A percentile compares a stretch with the other conserved stretches of the same genome.
phyloP scores from a whole-genome alignment of 2,888 invertebrate species.

The Creontiades dilutus region DNA sequence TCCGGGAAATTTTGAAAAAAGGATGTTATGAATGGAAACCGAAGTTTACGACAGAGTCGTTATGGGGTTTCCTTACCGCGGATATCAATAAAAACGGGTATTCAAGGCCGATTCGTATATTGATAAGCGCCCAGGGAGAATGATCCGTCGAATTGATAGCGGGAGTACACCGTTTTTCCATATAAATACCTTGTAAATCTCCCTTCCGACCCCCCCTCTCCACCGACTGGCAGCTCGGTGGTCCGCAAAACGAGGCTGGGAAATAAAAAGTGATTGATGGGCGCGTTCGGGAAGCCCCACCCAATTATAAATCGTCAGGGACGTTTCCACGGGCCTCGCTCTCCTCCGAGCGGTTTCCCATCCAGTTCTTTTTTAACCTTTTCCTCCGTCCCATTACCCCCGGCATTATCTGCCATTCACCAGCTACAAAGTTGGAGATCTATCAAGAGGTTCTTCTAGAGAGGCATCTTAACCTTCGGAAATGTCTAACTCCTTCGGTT shows the following conservation, averaged over 20 bases:
- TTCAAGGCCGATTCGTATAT: constrained; percentile 28
- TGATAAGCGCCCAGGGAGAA: constrained; percentile 4
- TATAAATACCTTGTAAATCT: constrained; percentile 55
- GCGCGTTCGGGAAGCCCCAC: constrained; percentile 15
- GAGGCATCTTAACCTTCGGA: too few relatives aligned
- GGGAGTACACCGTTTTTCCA: constrained; percentile 37
- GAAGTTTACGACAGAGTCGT: too few relatives aligned
- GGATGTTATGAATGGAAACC: too few relatives aligned
- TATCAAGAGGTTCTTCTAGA: too few relatives aligned
- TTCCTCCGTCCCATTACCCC: constrained; percentile 21
- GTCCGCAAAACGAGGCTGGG: constrained; percentile 24
- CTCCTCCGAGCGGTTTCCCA: not conserved
- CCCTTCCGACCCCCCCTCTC: constrained; percentile 29
- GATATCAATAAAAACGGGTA: not conserved
- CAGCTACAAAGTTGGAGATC: not conserved
- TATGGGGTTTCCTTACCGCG: not conserved
- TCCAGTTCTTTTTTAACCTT: constrained; percentile 27
- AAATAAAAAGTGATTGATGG: constrained; percentile 47
- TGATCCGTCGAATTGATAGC: constrained; percentile 18
- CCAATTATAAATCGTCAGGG: constrained; percentile 52
- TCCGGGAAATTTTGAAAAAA: too few relatives aligned
- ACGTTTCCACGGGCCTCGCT: constrained; percentile 13
- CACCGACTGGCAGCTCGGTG: constrained; percentile 24
- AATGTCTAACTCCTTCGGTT: too few relatives aligned
- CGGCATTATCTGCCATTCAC: not conserved